Evolutionary conservation across 2,888 invertebrate species (phyloP).

Genomic region (Parapristionchus giblindavisi): DNA sequence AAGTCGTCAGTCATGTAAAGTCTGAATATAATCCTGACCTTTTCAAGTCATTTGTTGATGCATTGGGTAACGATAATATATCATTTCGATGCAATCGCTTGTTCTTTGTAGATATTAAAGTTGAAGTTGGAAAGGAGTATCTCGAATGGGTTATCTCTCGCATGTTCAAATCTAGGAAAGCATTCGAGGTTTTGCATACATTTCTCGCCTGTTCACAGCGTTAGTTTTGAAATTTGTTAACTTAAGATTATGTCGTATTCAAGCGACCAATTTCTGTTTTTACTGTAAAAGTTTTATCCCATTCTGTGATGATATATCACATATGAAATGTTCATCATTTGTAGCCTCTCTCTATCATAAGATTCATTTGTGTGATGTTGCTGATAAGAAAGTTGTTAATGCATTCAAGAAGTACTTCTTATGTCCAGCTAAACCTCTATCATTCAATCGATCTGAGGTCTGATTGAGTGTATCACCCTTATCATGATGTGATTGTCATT

Average conservation of each 20-base stretch:
- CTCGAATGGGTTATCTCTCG: conserved; percentile 2
- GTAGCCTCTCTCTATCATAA: background rate
- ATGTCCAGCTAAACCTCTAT: background rate
- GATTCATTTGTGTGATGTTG: background rate
- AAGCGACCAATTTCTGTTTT: no score
- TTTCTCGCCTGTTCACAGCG: background rate
- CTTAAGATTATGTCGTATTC: no score
- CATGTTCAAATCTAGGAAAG: background rate
- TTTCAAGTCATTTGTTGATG: background rate
- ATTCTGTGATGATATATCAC: no score
- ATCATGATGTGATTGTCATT: no score
- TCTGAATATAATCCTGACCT: background rate
- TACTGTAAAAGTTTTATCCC: no score
- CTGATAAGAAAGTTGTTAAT: background rate
- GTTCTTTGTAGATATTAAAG: background rate
- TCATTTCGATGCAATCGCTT: background rate
- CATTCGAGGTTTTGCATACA: background rate
- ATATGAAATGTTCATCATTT: background rate
- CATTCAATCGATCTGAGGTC: background rate
- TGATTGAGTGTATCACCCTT: background rate
- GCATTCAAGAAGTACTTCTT: conserved; percentile 18
- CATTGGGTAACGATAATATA: background rate
- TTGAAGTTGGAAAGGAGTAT: conserved; percentile 10
- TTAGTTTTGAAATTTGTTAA: background rate
- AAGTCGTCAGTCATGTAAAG: background rate